Evolutionary conservation across 2,113 vertebrate species (phyloP).

Genomic region (Coryphaenoides rupestris): DNA sequence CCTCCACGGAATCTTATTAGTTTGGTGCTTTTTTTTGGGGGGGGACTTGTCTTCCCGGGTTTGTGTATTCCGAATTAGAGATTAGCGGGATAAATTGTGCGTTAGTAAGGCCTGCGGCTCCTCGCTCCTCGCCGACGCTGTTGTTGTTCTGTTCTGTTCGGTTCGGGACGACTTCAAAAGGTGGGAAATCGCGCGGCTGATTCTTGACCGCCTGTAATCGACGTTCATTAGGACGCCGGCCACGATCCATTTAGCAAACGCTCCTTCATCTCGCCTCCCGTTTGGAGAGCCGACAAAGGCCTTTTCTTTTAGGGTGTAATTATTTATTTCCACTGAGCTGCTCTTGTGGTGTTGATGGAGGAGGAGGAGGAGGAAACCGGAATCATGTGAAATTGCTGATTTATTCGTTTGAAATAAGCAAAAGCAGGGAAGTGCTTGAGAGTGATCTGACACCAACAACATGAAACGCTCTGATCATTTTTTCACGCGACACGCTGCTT

Average conservation of each 20-base stretch:
- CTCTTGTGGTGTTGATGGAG: too few relatives aligned
- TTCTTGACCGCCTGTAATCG: conserved; percentile 24
- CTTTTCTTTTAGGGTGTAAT: background rate
- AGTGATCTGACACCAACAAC: background rate
- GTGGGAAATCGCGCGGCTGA: conserved; percentile 33
- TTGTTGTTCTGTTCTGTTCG: conserved; percentile 8
- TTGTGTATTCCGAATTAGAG: conserved; percentile 44
- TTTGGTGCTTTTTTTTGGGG: too few relatives aligned
- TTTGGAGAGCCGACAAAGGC: background rate
- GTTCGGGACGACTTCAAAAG: conserved; percentile 12
- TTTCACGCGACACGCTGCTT: too few relatives aligned
- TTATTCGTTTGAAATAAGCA: too few relatives aligned
- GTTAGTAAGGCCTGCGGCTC: background rate
- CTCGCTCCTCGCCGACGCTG: conserved; percentile 10
- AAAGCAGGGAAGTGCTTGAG: too few relatives aligned
- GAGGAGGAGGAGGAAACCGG: background rate
- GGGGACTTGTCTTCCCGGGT: conserved; percentile 24
- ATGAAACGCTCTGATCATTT: background rate
- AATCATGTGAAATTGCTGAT: background rate
- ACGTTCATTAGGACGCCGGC: conserved; percentile 9
- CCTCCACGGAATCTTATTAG: conserved; percentile 30
- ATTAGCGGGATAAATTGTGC: conserved; percentile 21
- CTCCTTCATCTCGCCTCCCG: background rate
- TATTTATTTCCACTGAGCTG: conserved; percentile 6
- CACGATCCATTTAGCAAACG: background rate